Evolutionary conservation across 1,140 invertebrate species (phyloP).

Genomic region (Drosophila simulans): DNA sequence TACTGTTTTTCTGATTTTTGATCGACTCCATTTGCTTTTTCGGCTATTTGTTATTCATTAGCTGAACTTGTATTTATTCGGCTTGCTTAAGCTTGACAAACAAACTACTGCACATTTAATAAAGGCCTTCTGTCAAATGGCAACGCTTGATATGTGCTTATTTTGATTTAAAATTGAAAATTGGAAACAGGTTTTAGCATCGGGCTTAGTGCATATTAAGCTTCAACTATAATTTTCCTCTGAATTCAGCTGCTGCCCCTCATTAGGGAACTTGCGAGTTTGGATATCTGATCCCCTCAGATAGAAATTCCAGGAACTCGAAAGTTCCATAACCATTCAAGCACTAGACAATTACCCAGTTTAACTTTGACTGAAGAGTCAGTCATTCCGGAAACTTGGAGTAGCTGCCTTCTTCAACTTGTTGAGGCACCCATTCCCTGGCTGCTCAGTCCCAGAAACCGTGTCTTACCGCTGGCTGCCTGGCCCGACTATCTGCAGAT

Average conservation of each 20-base stretch:
- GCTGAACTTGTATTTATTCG: not conserved
- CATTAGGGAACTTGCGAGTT: not conserved
- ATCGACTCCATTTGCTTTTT: not conserved
- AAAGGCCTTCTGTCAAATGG: not conserved
- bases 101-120: not conserved
- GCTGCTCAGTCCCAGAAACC: not conserved
- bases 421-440: slow-evolving; percentile 3
- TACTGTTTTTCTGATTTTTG: slow-evolving; percentile 8
- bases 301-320: slow-evolving; percentile 5
- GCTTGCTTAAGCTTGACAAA: not conserved
- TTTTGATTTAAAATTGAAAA: no score
- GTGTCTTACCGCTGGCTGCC: not conserved
- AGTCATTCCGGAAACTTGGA: slow-evolving; percentile 18
- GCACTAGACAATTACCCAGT: slow-evolving; percentile 30
- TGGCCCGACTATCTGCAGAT: slow-evolving; percentile 19
- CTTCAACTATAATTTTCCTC: not conserved
- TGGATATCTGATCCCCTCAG: not conserved
- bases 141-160: no score
- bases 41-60: slow-evolving; percentile 33
- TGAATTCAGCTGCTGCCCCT: not conserved
- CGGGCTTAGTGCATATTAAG: not conserved
- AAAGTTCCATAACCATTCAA: slow-evolving; percentile 13
- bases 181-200: no score
- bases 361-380: slow-evolving; percentile 22
- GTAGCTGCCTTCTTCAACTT: slow-evolving; percentile 11